Base-by-base conservation (phyloP, 2,888 invertebrate species). In the Petrophora chlorosata region DNA sequence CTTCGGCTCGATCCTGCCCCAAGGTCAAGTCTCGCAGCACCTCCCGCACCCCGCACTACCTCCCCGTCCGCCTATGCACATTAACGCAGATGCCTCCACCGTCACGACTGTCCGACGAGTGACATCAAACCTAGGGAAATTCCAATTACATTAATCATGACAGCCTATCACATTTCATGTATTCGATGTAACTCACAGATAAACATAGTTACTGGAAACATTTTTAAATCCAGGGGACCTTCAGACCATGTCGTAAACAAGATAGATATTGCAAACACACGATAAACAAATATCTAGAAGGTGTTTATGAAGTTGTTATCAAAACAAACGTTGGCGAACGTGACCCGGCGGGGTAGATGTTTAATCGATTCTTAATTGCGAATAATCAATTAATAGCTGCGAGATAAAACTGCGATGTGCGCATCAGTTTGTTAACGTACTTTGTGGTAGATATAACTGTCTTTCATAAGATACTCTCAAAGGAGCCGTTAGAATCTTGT, bases 321-420 rank as follows among this genome's bases (percentile, higher is more conserved):
- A 60, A 25, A 63, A 59, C 61, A 53, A 71, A 77, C 75, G 83
- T 83, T 81, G 72, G 79, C 81, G 73, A 85, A 86, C 85, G 85
- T 86, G 85, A 87, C 82, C 73, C 63, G 67, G 71, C 60, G 67
- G 67, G 67, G 71, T 59, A 66, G 67, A 64, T 54, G 59, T 77
- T 76, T 85, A 89, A 90, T 89, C 67, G 88, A 70, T 89, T 88
- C 81, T 90, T 90, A 90, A 90, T 89, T 85, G 86, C 88, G 59
- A 88, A 88, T 81, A 78, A 66, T 67, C 72, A 67, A 85, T 85
- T 86, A 82, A 71, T 74, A 65, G 63, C 68, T 69, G 72, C 68
- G 65, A 84, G 86, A 86, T 88, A 84, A 81, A 77, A 80, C 73
- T 65, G 76, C 76, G 73, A 76, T 71, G 64, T 73, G 70, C 79